These are phyloP conservation scores for Gila orcuttii DNA, from an alignment of 2,113 vertebrate genomes.

Conservation along the genomic window DNA sequence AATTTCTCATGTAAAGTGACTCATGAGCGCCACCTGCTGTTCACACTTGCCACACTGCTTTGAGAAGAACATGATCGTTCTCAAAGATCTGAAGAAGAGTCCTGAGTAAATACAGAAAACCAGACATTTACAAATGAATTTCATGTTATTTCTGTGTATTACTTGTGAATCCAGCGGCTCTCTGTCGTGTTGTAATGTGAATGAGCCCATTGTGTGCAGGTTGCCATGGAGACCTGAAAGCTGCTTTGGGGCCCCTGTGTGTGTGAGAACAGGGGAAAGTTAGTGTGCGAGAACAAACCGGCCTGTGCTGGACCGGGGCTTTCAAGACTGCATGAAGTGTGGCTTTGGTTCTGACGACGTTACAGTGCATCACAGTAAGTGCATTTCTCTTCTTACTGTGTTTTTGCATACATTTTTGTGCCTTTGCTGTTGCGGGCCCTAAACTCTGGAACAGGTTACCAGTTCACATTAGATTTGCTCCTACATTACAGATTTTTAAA, in stretches of 20 bases:
- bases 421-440: no score
- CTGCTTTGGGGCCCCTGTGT: conserved; percentile 47
- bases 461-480: no score
- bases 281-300: conserved; percentile 57
- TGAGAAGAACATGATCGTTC: not conserved
- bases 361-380: conserved; percentile 5
- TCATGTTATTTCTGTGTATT: conserved; percentile 31
- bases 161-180: not conserved
- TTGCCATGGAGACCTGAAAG: conserved; percentile 67
- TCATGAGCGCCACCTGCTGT: conserved; percentile 33
- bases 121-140: conserved; percentile 26
- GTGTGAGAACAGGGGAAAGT: conserved; percentile 46
- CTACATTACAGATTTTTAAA: no score
- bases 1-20: not conserved
- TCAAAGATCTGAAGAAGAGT: not conserved
- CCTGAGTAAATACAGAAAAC: not conserved
- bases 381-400: not conserved
- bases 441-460: no score
- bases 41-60: not conserved
- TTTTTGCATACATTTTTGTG: no score
- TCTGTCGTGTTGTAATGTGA: not conserved
- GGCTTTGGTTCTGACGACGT: not conserved
- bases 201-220: conserved; percentile 44
- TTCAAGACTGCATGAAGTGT: not conserved
- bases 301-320: conserved; percentile 60